Evolutionary conservation across 2,888 invertebrate genomes (phyloP).

Genomic region (Nomada goodeniana): DNA sequence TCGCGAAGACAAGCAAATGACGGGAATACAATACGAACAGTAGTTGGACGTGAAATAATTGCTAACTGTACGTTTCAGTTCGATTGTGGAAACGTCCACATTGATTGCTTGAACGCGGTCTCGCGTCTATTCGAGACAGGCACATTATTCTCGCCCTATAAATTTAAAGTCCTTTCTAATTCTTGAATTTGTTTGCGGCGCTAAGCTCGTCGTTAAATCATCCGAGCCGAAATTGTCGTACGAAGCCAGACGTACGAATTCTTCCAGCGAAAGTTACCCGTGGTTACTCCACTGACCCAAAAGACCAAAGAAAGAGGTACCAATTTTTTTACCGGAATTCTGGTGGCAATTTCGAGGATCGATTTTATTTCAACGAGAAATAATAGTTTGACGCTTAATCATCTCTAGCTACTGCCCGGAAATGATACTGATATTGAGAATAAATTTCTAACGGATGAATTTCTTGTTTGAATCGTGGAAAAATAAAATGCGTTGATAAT

Average conservation of each 20-base stretch:
- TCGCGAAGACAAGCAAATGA: no score
- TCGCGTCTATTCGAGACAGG: no score
- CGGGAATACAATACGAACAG: no score
- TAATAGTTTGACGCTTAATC: not conserved
- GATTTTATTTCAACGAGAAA: not conserved
- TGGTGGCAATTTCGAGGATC: not conserved
- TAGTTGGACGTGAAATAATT: no score
- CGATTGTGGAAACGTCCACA: no score
- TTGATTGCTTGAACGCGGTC: no score
- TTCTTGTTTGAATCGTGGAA: not conserved
- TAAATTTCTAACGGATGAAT: not conserved
- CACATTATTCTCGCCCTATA: no score
- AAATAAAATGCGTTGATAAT: no score
- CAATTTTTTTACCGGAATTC: constrained; percentile 1
- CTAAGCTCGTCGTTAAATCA: constrained; percentile 9
- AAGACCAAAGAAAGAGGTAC: constrained; percentile 46
- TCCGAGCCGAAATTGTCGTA: constrained; percentile 12
- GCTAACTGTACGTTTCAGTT: no score
- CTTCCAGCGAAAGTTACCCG: constrained; percentile 63
- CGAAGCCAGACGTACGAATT: constrained; percentile 48
- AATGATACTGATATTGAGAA: no score
- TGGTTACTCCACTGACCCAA: constrained; percentile 56
- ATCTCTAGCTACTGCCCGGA: no score
- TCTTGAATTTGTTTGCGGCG: not conserved
- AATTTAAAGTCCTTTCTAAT: constrained; percentile 1